A percentile compares a stretch with the other conserved stretches of the same genome.
Evolutionary conservation across 2,113 vertebrate species (phyloP).

Genomic region (Gobiocypris rarus): DNA sequence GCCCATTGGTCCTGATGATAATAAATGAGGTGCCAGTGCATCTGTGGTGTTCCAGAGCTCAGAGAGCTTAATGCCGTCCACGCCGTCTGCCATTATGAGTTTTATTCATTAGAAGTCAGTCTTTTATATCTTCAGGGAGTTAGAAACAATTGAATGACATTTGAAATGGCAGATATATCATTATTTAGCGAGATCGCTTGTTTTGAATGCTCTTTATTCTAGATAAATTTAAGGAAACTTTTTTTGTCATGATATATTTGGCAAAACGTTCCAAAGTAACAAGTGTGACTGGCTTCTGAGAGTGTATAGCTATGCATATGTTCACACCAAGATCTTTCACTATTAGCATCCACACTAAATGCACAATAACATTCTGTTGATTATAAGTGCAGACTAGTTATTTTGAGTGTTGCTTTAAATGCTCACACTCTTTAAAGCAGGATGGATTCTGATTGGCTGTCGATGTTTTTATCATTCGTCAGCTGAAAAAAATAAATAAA

Average conservation of each 20-base stretch:
- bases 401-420: neutral
- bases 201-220: neutral
- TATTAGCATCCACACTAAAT: neutral
- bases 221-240: neutral
- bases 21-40: constrained; percentile 64
- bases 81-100: constrained; percentile 52
- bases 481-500: too few relatives aligned
- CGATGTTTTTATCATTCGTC: too few relatives aligned
- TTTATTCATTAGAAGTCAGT: constrained; percentile 48
- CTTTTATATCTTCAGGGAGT: constrained; percentile 48
- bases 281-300: constrained; percentile 3
- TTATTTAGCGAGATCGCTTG: neutral
- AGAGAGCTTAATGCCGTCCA: constrained; percentile 45
- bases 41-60: constrained; percentile 58
- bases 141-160: constrained; percentile 31
- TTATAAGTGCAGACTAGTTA: neutral
- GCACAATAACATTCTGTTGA: neutral
- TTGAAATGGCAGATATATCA: constrained; percentile 19
- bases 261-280: neutral
- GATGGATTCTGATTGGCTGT: too few relatives aligned
- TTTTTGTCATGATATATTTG: neutral
- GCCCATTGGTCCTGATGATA: constrained; percentile 63
- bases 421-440: neutral
- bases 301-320: neutral
- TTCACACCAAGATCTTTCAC: neutral